These are phyloP conservation scores for Myodes glareolus DNA, from an alignment of 2,113 vertebrate species.

Conservation along the genomic window DNA sequence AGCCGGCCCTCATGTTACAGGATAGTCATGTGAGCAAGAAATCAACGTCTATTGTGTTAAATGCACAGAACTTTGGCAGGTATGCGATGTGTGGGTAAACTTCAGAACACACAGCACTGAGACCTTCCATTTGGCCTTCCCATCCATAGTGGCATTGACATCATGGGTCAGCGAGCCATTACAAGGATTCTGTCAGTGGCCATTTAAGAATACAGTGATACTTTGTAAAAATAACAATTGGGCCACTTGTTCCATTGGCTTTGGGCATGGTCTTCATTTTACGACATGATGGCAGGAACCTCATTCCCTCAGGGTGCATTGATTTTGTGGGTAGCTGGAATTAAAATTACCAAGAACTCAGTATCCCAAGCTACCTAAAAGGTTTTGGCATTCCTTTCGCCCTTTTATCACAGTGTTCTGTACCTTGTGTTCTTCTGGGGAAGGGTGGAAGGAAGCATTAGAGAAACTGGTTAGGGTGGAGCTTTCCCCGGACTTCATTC, in stretches of 20 bases:
- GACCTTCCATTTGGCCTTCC: neutral
- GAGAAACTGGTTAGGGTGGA: neutral
- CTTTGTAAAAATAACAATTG: neutral
- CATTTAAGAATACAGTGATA: neutral
- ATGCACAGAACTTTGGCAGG: neutral
- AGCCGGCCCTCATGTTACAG: too few species aligned
- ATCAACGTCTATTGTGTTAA: neutral
- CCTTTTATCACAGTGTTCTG: neutral
- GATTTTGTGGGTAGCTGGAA: neutral
- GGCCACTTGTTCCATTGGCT: neutral
- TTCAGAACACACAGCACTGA: neutral
- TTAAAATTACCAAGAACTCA: neutral
- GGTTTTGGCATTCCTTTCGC: neutral
- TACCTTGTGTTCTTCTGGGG: neutral
- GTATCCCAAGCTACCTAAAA: neutral
- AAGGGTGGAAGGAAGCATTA: neutral
- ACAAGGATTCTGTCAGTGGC: neutral
- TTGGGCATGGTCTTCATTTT: neutral
- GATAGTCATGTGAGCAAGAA: neutral
- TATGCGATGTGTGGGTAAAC: neutral
- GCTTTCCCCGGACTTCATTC: neutral
- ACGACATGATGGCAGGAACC: neutral
- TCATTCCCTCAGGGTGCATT: neutral
- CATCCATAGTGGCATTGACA: neutral
- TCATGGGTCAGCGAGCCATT: neutral